Evolutionary conservation across 2,113 vertebrate species (phyloP).

Genomic region (Elaphurus davidianus): DNA sequence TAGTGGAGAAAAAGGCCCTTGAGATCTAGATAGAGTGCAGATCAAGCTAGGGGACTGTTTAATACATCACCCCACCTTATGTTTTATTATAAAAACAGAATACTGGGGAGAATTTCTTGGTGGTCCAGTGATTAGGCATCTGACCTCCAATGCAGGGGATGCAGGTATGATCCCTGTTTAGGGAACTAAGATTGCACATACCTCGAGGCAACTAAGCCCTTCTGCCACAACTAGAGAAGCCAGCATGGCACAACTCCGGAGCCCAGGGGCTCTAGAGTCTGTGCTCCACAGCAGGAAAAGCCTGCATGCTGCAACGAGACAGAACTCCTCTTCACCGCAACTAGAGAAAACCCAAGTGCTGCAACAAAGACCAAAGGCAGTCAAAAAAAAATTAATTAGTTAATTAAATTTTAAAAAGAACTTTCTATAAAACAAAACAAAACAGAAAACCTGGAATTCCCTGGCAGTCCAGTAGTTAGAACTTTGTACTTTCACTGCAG

Average conservation of each 20-base stretch:
- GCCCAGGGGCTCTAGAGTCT: neutral
- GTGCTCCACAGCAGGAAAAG: neutral
- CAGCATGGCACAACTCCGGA: neutral
- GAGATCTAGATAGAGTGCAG: neutral
- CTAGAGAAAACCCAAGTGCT: neutral
- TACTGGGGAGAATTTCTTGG: neutral
- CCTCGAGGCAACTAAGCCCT: neutral
- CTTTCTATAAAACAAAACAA: neutral
- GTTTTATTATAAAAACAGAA: neutral
- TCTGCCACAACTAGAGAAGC: neutral
- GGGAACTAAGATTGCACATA: neutral
- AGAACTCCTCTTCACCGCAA: neutral
- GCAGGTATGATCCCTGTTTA: neutral
- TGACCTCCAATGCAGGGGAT: neutral
- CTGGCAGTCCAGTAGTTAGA: neutral
- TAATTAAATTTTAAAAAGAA: neutral
- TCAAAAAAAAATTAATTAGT: neutral
- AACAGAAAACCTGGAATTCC: neutral
- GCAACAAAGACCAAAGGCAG: neutral
- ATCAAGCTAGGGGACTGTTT: neutral
- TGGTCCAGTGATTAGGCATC: neutral
- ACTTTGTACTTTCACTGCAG: neutral
- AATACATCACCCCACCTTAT: neutral
- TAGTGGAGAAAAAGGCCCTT: neutral
- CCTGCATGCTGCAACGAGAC: neutral